Evolutionary conservation across 2,113 vertebrate genomes (phyloP).

Genomic region (Dascyllus trimaculatus): DNA sequence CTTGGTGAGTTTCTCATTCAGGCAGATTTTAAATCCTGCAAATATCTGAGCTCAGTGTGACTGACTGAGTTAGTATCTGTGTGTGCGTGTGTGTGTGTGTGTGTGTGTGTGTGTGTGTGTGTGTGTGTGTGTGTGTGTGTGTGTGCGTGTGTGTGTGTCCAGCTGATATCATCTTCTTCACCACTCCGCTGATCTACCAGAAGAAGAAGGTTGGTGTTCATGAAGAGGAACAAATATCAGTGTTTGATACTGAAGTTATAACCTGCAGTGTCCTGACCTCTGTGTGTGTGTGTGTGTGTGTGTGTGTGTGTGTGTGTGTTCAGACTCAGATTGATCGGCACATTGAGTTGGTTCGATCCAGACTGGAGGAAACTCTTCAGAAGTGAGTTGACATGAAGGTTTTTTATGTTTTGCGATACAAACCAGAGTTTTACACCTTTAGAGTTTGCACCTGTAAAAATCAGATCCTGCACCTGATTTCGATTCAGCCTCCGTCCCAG

Average conservation of each 20-base stretch:
- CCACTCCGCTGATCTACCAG: constrained; percentile 85
- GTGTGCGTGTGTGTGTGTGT: no score
- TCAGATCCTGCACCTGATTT: no score
- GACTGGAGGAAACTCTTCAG: constrained; percentile 65
- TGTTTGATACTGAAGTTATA: no score
- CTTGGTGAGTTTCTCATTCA: constrained; percentile 79
- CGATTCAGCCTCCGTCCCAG: no score
- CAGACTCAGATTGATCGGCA: constrained; percentile 54
- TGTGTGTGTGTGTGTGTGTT: constrained; percentile 41
- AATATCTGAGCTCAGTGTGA: neutral
- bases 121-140: no score
- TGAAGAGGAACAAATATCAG: neutral
- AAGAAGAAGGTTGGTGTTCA: constrained; percentile 85
- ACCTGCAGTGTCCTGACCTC: no score
- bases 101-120: no score
- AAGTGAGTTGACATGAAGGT: constrained; percentile 55
- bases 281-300: neutral
- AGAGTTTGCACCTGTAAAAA: no score
- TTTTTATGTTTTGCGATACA: no score
- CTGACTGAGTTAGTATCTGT: neutral
- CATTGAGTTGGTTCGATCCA: neutral
- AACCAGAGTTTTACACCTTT: no score
- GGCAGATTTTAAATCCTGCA: neutral
- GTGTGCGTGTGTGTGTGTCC: neutral
- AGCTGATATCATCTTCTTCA: constrained; percentile 85